Percentiles rank a stretch among this genome's conserved stretches.
These are phyloP conservation scores for Watsonalla cultraria DNA, from an alignment of 2,888 invertebrate genomes.

Conservation along the genomic window DNA sequence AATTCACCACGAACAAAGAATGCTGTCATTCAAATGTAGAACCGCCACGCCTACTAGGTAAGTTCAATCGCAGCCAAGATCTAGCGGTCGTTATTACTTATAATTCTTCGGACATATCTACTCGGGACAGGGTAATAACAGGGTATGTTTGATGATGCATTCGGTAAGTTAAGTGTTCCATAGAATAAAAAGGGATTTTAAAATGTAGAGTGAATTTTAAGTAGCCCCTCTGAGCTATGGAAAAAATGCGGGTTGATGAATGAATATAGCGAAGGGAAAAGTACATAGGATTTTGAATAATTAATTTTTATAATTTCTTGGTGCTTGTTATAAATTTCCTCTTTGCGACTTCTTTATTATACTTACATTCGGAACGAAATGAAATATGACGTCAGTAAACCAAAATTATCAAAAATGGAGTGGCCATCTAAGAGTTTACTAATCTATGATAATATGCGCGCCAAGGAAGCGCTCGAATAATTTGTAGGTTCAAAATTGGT, in stretches of 20 bases:
- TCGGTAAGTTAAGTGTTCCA: constrained; percentile 27
- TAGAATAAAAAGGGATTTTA: constrained; percentile 16
- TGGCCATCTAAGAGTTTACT: constrained; percentile 3
- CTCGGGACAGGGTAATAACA: constrained; percentile 51
- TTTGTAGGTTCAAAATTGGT: constrained; percentile 38
- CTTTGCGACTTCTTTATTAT: too few relatives aligned
- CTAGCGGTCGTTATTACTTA: constrained; percentile 47
- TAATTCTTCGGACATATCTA: constrained; percentile 39
- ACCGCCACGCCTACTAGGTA: constrained; percentile 45
- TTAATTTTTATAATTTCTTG: too few relatives aligned
- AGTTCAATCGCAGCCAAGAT: constrained; percentile 35
- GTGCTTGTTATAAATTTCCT: too few relatives aligned
- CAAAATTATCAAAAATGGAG: too few relatives aligned
- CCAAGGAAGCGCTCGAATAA: constrained; percentile 14
- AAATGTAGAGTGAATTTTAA: constrained; percentile 8
- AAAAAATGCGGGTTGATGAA: neutral
- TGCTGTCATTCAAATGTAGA: constrained; percentile 58
- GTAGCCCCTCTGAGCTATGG: too few relatives aligned
- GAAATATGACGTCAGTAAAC: too few relatives aligned
- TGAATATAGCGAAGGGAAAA: too few relatives aligned
- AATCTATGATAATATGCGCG: constrained; percentile 26
- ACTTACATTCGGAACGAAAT: too few relatives aligned
- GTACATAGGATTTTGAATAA: too few relatives aligned
- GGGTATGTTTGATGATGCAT: constrained; percentile 53
- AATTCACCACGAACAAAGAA: constrained; percentile 39